phyloP scores from a whole-genome alignment of 2,888 invertebrate species.

The Papilio gigon region DNA sequence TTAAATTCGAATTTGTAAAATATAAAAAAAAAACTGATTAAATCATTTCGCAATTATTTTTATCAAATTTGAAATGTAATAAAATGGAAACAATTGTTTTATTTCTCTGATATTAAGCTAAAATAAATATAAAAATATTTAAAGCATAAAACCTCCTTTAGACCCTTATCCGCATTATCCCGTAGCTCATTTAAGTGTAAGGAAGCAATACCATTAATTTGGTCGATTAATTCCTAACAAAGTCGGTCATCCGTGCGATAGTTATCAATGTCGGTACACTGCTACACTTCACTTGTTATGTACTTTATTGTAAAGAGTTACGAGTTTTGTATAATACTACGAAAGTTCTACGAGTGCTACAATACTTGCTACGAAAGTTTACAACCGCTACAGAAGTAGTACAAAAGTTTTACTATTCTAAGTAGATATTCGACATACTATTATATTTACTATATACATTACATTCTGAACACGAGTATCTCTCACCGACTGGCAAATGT shows the following conservation, averaged over 20 bases:
- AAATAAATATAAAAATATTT: not conserved
- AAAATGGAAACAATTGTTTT: not conserved
- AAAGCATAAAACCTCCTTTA: not conserved
- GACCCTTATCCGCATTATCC: constrained; percentile 13
- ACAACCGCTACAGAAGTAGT: not conserved
- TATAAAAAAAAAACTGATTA: too few relatives aligned
- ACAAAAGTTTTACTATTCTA: not conserved
- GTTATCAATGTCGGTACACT: constrained; percentile 22
- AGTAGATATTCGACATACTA: too few relatives aligned
- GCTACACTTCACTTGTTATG: not conserved
- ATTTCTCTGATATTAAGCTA: not conserved
- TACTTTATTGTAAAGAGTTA: constrained; percentile 11
- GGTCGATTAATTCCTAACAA: constrained; percentile 28
- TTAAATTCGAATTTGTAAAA: not conserved
- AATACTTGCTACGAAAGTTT: not conserved
- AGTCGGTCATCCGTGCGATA: constrained; percentile 22
- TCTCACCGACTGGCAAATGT: too few relatives aligned
- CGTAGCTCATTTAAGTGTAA: constrained; percentile 15
- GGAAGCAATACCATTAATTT: constrained; percentile 25
- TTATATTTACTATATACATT: too few relatives aligned
- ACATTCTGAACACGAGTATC: too few relatives aligned
- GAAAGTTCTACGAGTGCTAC: constrained; percentile 17
- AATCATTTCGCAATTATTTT: too few relatives aligned
- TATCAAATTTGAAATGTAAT: too few relatives aligned
- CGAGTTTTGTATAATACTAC: constrained; percentile 6